Evolutionary conservation across 2,888 invertebrate genomes (phyloP).

Genomic region (Drosophila neutralis): DNA sequence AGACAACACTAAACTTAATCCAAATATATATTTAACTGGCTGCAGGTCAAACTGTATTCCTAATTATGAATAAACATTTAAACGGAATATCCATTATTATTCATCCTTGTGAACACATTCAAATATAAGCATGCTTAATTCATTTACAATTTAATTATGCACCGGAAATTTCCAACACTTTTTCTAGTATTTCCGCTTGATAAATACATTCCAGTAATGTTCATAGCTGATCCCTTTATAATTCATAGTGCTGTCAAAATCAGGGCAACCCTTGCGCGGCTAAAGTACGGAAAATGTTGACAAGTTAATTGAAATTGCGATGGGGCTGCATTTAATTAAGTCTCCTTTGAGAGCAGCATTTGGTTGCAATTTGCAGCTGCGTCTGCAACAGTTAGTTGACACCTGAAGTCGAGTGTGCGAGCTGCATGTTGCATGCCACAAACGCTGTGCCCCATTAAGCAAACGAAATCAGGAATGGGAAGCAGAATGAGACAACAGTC

Average conservation of each 20-base stretch:
- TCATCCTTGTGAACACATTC: background rate
- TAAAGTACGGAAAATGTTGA: constrained; percentile 18
- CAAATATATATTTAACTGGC: background rate
- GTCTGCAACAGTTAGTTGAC: constrained; percentile 29
- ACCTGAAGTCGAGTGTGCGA: background rate
- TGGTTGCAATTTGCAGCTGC: constrained; percentile 14
- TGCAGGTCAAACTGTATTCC: too few relatives aligned
- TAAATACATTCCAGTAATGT: background rate
- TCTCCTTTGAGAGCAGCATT: constrained; percentile 37
- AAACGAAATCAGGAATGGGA: constrained; percentile 5
- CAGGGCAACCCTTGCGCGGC: background rate
- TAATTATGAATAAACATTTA: too few relatives aligned
- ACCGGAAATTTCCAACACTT: background rate
- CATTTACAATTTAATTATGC: background rate
- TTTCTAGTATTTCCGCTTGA: background rate
- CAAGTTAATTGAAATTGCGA: constrained; percentile 47
- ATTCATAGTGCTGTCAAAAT: constrained; percentile 29
- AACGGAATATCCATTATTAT: background rate
- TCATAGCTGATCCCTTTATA: background rate
- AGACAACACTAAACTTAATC: background rate
- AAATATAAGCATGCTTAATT: background rate
- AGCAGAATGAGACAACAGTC: constrained; percentile 4
- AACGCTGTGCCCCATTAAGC: background rate
- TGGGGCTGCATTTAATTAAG: constrained; percentile 40
- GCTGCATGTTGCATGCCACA: background rate